Base-by-base conservation (phyloP, 2,888 invertebrate species). In the Anoplius nigerrimus region DNA sequence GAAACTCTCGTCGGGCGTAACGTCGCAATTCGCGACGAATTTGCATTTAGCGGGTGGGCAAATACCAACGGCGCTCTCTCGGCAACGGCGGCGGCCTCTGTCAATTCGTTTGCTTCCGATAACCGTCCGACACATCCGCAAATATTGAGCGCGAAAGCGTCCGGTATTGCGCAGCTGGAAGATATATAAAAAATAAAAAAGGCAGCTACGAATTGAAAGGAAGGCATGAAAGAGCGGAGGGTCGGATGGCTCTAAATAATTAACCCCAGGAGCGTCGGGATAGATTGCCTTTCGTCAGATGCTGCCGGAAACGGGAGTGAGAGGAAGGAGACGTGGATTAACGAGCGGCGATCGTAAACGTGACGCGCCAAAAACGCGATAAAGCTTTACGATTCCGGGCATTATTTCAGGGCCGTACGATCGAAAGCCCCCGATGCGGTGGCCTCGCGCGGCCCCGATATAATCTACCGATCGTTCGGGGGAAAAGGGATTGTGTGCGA, bases 351-450 rank as follows among this genome's bases (percentile, higher is more conserved):
- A 24, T 20, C 53, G 53, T 53, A 53, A 53, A 53, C 24, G 53
- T n/a, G 53, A 15, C 53, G 53, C 53, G 53, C 22, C 24, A 53
- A 53, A 53, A 53, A 24, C 22, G 53, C 53, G 53, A 53, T 53
- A 53, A 53, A 53, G 53, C 53, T 53, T 53, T 53, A 53, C 53
- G 53, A 53, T 53, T 53, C 22, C 11, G 20, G 53, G 22, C 53
- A 53, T 53, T 53, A 20, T 20, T 53, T 53, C 53, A 24, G 53
- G 53, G 3, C 1, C 48, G 48, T 18, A 48, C 48, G 48, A 48
- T 48, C 48, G 48, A 48, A 18, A 48, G 18, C 48, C 11, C 48
- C 18, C 48, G 48, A n/a, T 48, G 16, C n/a, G n/a, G n/a, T 48
- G 48, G 18, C 34, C 11, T 13, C 48, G 48, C 18, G n/a, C 48